Percentiles rank a stretch among this genome's conserved stretches.
phyloP scores from a whole-genome alignment of 2,888 invertebrate genomes.

The Aleiodes alternator region DNA sequence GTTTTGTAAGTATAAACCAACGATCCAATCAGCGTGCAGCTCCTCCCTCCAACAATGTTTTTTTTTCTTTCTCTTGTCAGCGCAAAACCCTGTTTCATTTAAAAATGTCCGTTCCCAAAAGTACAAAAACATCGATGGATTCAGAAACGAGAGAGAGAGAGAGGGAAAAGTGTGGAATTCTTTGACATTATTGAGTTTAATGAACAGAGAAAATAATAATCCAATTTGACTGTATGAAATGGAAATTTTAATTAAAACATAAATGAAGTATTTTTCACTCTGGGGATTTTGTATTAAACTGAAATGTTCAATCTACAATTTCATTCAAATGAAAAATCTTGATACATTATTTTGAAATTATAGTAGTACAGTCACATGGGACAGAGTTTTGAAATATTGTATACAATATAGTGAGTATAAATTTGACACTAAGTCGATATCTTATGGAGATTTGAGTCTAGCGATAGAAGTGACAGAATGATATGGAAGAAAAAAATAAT shows the following conservation, averaged over 20 bases:
- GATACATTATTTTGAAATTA: neutral
- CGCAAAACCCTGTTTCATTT: conserved; percentile 57
- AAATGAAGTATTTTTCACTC: no score
- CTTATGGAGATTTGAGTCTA: no score
- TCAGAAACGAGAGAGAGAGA: conserved; percentile 24
- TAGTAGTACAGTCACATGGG: neutral
- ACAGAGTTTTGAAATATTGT: conserved; percentile 16
- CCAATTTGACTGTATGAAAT: neutral
- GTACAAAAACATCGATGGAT: conserved; percentile 63
- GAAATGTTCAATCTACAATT: no score
- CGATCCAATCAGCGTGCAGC: conserved; percentile 75
- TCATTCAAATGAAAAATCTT: neutral
- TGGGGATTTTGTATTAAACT: no score
- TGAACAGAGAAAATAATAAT: no score
- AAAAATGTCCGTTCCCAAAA: conserved; percentile 51
- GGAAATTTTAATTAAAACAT: neutral
- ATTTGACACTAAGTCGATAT: conserved; percentile 9
- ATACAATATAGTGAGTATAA: conserved; percentile 18
- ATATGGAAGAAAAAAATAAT: conserved; percentile 20
- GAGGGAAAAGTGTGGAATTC: neutral
- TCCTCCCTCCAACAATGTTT: conserved; percentile 67
- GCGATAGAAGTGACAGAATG: neutral
- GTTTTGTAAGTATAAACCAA: conserved; percentile 73
- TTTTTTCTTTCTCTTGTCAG: conserved; percentile 41
- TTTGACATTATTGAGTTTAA: no score